Conservation (phyloP, 2,888 invertebrate species). For the Timema cristinae region DNA sequence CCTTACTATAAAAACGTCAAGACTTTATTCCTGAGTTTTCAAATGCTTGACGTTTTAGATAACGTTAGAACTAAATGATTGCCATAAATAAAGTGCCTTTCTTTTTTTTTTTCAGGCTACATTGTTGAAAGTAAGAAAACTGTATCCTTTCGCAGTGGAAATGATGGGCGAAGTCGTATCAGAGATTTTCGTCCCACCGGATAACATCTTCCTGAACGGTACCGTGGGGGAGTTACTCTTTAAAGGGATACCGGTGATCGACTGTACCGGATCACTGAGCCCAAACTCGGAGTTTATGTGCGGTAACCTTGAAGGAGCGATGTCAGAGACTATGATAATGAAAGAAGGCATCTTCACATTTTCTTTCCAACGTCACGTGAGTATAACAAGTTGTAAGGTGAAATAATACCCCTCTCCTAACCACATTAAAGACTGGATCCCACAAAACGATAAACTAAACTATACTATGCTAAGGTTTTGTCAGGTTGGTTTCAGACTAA, state of each 20-base stretch:
- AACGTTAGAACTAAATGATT: too few relatives aligned
- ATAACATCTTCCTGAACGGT: conserved; percentile 51
- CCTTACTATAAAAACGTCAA: too few relatives aligned
- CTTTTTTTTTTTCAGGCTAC: not conserved
- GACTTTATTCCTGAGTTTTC: too few relatives aligned
- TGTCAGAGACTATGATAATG: conserved; percentile 47
- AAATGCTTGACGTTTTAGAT: too few relatives aligned
- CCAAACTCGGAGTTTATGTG: not conserved
- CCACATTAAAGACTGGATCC: too few relatives aligned
- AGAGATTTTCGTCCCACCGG: conserved; percentile 50
- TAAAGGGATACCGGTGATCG: conserved; percentile 50
- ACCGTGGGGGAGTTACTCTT: conserved; percentile 55
- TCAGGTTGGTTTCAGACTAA: too few relatives aligned
- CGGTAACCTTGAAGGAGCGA: not conserved
- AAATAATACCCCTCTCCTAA: too few relatives aligned
- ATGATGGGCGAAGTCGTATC: conserved; percentile 32
- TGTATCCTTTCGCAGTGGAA: not conserved
- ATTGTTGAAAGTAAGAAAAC: not conserved
- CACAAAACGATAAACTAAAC: too few relatives aligned
- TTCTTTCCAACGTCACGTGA: conserved; percentile 57
- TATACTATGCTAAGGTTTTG: too few relatives aligned
- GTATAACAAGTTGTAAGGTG: conserved; percentile 36
- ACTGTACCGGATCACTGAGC: conserved; percentile 47
- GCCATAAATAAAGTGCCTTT: too few relatives aligned
- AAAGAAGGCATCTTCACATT: conserved; percentile 54